phyloP scores from a whole-genome alignment of 1,140 invertebrate species.

The Vanessa tameamea region DNA sequence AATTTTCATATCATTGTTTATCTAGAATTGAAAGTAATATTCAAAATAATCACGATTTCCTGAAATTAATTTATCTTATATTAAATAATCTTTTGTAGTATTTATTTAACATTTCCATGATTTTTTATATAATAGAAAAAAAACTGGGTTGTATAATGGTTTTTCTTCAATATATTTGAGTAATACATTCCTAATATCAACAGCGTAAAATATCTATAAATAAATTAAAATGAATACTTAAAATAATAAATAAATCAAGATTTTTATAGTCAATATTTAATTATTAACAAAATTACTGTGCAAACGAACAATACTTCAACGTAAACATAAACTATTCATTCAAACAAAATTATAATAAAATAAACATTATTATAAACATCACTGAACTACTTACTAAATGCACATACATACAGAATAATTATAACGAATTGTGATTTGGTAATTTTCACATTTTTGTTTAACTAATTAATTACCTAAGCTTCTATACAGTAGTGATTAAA shows the following conservation, averaged over 20 bases:
- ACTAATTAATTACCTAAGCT: conserved; percentile 9
- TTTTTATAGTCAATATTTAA: conserved; percentile 59
- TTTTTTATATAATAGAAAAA: too few species aligned
- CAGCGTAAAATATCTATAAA: background rate
- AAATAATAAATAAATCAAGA: conserved; percentile 10
- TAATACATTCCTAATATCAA: too few species aligned
- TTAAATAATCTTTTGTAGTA: too few species aligned
- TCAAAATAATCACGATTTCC: too few species aligned
- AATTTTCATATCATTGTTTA: too few species aligned
- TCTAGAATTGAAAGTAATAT: too few species aligned
- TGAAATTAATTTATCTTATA: too few species aligned
- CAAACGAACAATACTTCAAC: conserved; percentile 72
- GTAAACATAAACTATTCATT: conserved; percentile 71
- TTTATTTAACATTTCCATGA: too few species aligned
- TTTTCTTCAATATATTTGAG: too few species aligned
- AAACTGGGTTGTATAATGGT: too few species aligned
- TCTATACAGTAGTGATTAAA: conserved; percentile 27
- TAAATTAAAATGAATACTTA: background rate
- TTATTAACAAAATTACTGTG: conserved; percentile 71
- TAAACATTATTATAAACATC: conserved; percentile 59
- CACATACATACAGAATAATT: conserved; percentile 38
- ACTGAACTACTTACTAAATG: conserved; percentile 44
- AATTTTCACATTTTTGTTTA: conserved; percentile 54
- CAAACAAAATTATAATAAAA: conserved; percentile 72
- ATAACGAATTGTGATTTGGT: conserved; percentile 66